A percentile compares a stretch with the other conserved stretches of the same genome.
phyloP scores from a whole-genome alignment of 1,140 invertebrate species.

The Neotoxoptera formosana region DNA sequence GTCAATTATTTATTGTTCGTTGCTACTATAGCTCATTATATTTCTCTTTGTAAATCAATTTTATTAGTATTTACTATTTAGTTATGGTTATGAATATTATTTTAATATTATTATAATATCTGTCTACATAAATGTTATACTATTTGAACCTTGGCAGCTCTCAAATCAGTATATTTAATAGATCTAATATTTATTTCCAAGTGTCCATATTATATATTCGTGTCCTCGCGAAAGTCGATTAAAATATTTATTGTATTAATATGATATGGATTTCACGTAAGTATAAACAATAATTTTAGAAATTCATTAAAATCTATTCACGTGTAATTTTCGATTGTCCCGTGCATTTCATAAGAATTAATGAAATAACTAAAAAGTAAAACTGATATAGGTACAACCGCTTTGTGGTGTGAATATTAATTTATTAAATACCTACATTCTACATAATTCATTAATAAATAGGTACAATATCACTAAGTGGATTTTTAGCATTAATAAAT shows the following conservation, averaged over 20 bases:
- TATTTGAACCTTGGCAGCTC: background rate
- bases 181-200: background rate
- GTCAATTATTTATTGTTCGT: background rate
- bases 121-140: background rate
- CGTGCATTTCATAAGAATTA: conserved; percentile 31
- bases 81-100: background rate
- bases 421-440: background rate
- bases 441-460: background rate
- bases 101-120: background rate
- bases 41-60: background rate
- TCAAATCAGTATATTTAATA: background rate
- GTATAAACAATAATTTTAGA: background rate
- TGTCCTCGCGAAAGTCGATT: background rate
- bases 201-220: background rate
- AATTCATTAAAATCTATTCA: conserved; percentile 39
- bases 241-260: background rate
- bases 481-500: background rate
- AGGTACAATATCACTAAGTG: background rate
- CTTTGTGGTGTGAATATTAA: background rate
- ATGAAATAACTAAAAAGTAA: background rate
- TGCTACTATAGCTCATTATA: background rate
- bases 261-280: background rate
- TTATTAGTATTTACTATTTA: background rate
- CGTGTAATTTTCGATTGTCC: background rate
- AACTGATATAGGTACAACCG: background rate